These are phyloP conservation scores for Amphipoea lucens DNA, from an alignment of 2,888 invertebrate species.

Conservation along the genomic window DNA sequence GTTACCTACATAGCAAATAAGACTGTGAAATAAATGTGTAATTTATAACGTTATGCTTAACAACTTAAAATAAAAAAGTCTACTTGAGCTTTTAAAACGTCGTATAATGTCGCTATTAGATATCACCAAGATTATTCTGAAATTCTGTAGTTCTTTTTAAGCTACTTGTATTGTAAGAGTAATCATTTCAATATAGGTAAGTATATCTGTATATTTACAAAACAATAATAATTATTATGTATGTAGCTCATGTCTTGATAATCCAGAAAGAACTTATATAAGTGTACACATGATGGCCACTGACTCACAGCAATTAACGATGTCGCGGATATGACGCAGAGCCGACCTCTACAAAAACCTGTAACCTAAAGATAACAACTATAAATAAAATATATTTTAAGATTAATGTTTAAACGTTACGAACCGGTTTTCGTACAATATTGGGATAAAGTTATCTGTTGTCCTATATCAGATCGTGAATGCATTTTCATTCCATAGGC, in stretches of 20 bases:
- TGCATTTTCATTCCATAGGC: constrained; percentile 22
- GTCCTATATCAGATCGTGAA: constrained; percentile 17
- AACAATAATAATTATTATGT: constrained; percentile 26
- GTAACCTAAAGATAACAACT: constrained; percentile 31
- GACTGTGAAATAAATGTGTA: not conserved
- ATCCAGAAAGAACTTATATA: constrained; percentile 51
- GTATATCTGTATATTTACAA: constrained; percentile 19
- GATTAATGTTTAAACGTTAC: not conserved
- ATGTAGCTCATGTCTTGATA: constrained; percentile 39
- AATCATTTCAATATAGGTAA: constrained; percentile 17
- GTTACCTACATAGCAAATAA: not conserved
- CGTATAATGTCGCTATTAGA: not conserved
- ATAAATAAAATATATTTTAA: constrained; percentile 33
- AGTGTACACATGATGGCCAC: constrained; percentile 52
- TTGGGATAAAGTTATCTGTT: constrained; percentile 13
- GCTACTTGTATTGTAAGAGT: constrained; percentile 17
- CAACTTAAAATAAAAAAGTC: not conserved
- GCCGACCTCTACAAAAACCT: constrained; percentile 48
- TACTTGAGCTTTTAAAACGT: not conserved
- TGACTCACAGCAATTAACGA: constrained; percentile 71
- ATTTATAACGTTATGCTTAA: not conserved
- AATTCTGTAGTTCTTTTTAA: not conserved
- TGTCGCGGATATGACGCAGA: constrained; percentile 72
- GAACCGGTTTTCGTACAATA: not conserved
- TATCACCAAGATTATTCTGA: not conserved